Evolutionary conservation across 2,113 vertebrate genomes (phyloP).

Genomic region (Aptenodytes patagonicus): DNA sequence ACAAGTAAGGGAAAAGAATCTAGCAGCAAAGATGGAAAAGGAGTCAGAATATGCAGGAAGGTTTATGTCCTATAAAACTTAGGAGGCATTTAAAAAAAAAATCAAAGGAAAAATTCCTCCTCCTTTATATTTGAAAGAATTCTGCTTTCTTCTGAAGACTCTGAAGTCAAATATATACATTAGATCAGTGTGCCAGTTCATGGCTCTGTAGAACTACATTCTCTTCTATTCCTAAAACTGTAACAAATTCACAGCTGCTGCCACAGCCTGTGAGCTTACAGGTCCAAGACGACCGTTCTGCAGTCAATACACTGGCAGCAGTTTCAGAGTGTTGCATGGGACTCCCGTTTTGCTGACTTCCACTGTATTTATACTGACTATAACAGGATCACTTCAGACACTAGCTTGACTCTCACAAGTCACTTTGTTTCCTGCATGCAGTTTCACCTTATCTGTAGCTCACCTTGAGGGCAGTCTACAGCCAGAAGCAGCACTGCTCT

Average conservation of each 20-base stretch:
- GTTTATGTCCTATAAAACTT: not conserved
- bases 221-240: not conserved
- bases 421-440: not conserved
- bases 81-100: too few relatives aligned
- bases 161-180: not conserved
- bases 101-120: not conserved
- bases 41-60: not conserved
- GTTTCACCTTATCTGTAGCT: not conserved
- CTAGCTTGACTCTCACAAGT: accelerated
- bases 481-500: accelerated
- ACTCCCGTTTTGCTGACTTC: not conserved
- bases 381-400: not conserved
- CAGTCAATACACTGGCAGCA: not conserved
- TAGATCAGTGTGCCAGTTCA: not conserved
- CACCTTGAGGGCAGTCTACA: not conserved
- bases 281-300: not conserved
- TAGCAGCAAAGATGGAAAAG: not conserved
- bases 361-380: too few relatives aligned
- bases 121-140: not conserved
- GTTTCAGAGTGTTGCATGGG: accelerated
- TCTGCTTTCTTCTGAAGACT: not conserved
- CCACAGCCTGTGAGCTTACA: not conserved
- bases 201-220: not conserved
- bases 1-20: not conserved
- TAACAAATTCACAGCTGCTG: not conserved